A percentile compares a stretch with the other conserved stretches of the same genome.
Conservation (phyloP, 2,797 vertebrate species). For the Erethizon dorsatum region DNA sequence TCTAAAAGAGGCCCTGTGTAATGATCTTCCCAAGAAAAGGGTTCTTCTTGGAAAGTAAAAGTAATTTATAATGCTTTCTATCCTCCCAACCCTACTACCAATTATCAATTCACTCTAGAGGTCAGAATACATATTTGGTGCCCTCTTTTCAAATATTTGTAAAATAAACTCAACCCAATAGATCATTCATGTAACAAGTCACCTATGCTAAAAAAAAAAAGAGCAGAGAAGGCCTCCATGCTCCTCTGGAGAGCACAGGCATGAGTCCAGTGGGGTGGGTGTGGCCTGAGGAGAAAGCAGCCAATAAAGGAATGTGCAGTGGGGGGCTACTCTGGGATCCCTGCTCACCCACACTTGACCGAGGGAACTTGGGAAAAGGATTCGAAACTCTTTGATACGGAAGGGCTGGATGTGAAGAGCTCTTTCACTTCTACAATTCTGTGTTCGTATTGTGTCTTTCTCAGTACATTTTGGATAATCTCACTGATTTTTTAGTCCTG, state of each 20-base stretch:
- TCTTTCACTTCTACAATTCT: neutral
- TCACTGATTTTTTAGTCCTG: neutral
- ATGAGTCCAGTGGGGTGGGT: no score
- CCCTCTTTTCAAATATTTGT: neutral
- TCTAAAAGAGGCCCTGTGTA: neutral
- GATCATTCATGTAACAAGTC: neutral
- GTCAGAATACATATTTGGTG: neutral
- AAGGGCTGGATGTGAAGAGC: neutral
- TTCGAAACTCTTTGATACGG: neutral
- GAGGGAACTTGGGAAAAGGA: neutral
- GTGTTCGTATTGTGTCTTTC: neutral
- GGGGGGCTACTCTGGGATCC: no score
- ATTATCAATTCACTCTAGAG: neutral
- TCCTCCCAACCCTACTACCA: neutral
- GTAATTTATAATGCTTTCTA: neutral
- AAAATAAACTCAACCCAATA: neutral
- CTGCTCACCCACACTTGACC: no score
- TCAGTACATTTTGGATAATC: slow-evolving; percentile 72
- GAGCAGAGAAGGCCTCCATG: neutral
- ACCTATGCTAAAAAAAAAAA: neutral
- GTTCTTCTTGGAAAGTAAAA: slow-evolving; percentile 24
- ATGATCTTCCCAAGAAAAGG: neutral
- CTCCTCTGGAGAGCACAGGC: neutral
- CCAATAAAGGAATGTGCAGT: no score
- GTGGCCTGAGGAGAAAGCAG: neutral